phyloP scores from a whole-genome alignment of 2,797 vertebrate species.

The Chelmon rostratus region DNA sequence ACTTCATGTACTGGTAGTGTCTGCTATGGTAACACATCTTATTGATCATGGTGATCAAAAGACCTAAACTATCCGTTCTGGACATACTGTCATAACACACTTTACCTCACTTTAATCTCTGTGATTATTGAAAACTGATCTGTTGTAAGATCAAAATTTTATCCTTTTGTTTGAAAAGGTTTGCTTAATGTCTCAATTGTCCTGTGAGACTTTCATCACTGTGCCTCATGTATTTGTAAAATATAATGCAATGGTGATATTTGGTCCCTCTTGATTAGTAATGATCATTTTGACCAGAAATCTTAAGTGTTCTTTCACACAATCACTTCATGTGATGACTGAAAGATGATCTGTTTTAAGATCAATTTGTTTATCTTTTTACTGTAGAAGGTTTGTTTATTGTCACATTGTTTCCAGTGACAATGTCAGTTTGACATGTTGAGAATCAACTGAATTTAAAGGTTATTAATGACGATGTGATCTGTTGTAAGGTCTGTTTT shows the following conservation, averaged over 20 bases:
- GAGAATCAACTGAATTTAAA: no score
- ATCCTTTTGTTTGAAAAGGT: neutral
- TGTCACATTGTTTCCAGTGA: no score
- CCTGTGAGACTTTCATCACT: neutral
- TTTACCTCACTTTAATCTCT: neutral
- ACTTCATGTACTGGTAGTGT: neutral
- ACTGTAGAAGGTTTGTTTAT: no score
- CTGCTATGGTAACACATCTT: no score
- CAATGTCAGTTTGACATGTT: no score
- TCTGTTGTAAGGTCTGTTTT: no score
- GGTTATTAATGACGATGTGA: no score
- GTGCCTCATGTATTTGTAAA: no score
- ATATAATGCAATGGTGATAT: neutral
- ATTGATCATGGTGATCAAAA: neutral
- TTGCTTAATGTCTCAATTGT: neutral
- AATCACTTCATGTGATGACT: no score
- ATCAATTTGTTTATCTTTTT: no score
- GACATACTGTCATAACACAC: neutral
- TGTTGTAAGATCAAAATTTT: constrained; percentile 6
- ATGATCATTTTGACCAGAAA: constrained; percentile 2
- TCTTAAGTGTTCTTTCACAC: no score
- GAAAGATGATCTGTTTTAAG: no score
- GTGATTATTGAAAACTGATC: constrained; percentile 12
- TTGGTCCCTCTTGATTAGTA: neutral
- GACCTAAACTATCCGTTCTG: neutral